A percentile compares a stretch with the other conserved stretches of the same genome.
Conservation (phyloP, 2,888 invertebrate species). For the Cheilosia vulpina region DNA sequence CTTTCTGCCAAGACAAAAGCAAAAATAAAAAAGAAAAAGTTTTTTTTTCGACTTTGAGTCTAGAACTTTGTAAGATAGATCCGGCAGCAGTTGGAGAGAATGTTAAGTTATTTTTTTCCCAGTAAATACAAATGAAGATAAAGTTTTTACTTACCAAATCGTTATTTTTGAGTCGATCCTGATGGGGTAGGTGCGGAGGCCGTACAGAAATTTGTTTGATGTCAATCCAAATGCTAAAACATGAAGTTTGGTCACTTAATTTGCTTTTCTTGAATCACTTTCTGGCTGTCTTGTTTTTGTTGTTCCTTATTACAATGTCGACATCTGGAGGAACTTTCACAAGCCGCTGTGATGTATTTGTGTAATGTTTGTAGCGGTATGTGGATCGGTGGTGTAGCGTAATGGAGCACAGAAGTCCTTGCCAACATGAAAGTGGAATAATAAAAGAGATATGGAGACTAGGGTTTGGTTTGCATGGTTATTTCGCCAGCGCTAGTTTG, state of each 20-base stretch:
- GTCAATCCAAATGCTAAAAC: slow-evolving; percentile 63
- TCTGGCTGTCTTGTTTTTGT: neutral
- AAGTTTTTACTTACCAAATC: slow-evolving; percentile 58
- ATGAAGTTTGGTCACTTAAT: slow-evolving; percentile 65
- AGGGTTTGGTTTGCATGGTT: no score
- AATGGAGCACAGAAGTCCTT: no score
- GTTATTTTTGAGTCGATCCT: slow-evolving; percentile 34
- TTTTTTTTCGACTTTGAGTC: slow-evolving; percentile 68
- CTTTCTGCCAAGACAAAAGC: slow-evolving; percentile 46
- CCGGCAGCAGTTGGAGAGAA: slow-evolving; percentile 38
- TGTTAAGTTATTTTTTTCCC: slow-evolving; percentile 14
- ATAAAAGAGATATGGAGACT: neutral
- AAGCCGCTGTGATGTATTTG: neutral
- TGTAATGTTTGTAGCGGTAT: neutral
- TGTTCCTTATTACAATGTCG: slow-evolving; percentile 9
- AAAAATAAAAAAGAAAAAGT: slow-evolving; percentile 4
- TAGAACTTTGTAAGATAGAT: slow-evolving; percentile 41
- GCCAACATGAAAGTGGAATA: no score
- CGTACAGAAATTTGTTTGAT: slow-evolving; percentile 52
- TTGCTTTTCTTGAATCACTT: slow-evolving; percentile 48
- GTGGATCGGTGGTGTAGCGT: no score
- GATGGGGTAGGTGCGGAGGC: neutral
- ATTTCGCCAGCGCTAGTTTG: no score
- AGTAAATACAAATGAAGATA: slow-evolving; percentile 57
- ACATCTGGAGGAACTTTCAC: slow-evolving; percentile 17